Base-by-base conservation (phyloP, 2,888 invertebrate species). In the Plemyria rubiginata region DNA sequence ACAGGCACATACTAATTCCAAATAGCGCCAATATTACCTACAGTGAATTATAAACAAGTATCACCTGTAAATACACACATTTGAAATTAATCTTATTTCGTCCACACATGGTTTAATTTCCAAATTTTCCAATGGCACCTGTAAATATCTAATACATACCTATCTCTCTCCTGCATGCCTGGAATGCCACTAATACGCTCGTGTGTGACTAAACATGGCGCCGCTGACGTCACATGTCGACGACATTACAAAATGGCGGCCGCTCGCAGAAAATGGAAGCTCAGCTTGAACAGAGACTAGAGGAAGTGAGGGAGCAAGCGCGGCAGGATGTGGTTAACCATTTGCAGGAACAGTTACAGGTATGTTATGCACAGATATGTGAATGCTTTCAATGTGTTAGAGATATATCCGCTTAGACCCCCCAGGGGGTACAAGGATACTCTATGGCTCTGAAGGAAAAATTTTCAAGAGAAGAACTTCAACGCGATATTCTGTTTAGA, bases 271-370 rank as follows among this genome's bases (percentile, higher is more conserved):
- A 76, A 70, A 79, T 77, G 80, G 81, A 83, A 72, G 77, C 68
- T 62, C 75, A 77, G 52, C 68, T 83, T 29, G 75, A 79, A 68
- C 67, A 73, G 71, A 75, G 82, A 22, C 61, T 84, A n/a, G 81
- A 85, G 13, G 79, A 80, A 66, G 80, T 78, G 5, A 73, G 81
- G 16, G 80, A 94, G 54, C 85, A 94, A 78, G 96, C 95, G 66
- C 94, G 94, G 72, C 93, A 94, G 76, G 96, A 96, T 80, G 95
- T 96, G 73, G 93, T 95, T 68, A 93, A 93, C 69, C 95, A 95
- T 72, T 89, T 96, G 73, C 96, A 95, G 85, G 94, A 94, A 62
- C 95, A 96, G 81, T 94, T 96, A 76, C 95, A 96, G 95, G 96
- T 96, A 94, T 86, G 90, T 77, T 45, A 22, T 36, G 51, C 22